Evolutionary conservation across 2,888 invertebrate species (phyloP).

Genomic region (Erynnis tages): DNA sequence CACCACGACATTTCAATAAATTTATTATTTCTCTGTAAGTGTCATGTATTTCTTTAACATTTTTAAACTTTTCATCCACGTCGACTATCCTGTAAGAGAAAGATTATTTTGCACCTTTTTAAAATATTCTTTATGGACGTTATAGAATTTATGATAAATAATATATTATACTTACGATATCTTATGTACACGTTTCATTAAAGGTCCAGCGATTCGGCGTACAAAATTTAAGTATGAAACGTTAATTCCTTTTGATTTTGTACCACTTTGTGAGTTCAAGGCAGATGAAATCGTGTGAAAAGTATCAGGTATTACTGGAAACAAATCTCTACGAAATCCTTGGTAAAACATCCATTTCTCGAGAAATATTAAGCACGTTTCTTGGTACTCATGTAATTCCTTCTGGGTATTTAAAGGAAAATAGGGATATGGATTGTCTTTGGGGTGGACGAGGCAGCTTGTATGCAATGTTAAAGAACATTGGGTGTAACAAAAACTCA

Average conservation of each 20-base stretch:
- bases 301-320: slow-evolving; percentile 68
- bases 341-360: slow-evolving; percentile 75
- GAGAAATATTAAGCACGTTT: slow-evolving; percentile 53
- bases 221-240: slow-evolving; percentile 67
- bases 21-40: slow-evolving; percentile 62
- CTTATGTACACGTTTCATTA: slow-evolving; percentile 66
- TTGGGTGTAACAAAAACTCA: slow-evolving; percentile 59
- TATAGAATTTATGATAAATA: neutral
- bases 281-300: slow-evolving; percentile 62
- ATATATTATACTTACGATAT: slow-evolving; percentile 47
- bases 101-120: neutral
- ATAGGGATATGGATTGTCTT: slow-evolving; percentile 64
- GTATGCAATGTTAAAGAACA: slow-evolving; percentile 66
- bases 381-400: slow-evolving; percentile 57
- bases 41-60: slow-evolving; percentile 64
- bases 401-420: slow-evolving; percentile 55
- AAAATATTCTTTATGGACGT: neutral
- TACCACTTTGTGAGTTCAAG: slow-evolving; percentile 46
- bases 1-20: slow-evolving; percentile 60
- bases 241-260: slow-evolving; percentile 65
- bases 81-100: slow-evolving; percentile 47
- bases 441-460: slow-evolving; percentile 41
- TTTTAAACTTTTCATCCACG: slow-evolving; percentile 57
- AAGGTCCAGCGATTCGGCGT: slow-evolving; percentile 65
- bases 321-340: slow-evolving; percentile 72